Percentiles rank a stretch among this genome's conserved stretches.
These are phyloP conservation scores for Centropyge bicolor DNA, from an alignment of 2,797 vertebrate genomes.

Conservation along the genomic window DNA sequence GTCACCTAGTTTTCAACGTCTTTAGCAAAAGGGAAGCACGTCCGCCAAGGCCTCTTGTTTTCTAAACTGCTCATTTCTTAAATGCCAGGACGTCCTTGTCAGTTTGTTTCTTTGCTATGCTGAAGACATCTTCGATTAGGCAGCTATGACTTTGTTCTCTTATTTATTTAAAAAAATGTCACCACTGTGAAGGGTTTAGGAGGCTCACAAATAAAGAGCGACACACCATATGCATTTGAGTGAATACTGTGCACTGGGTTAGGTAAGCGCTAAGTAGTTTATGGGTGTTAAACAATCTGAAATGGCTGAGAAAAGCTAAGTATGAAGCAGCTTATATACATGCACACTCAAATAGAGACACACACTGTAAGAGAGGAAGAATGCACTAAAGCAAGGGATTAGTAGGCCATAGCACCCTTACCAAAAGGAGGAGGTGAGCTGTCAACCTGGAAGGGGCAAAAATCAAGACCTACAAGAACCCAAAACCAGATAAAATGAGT, in stretches of 20 bases:
- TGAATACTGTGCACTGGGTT: conserved; percentile 62
- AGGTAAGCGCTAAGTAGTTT: conserved; percentile 64
- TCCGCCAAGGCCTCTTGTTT: conserved; percentile 39
- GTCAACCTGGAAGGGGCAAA: conserved; percentile 99
- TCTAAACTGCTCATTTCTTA: conserved; percentile 49
- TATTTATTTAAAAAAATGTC: conserved; percentile 14
- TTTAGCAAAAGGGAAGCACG: conserved; percentile 55
- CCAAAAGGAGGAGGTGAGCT: conserved; percentile 98
- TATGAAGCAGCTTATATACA: conserved; percentile 66
- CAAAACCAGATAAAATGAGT: conserved; percentile 98
- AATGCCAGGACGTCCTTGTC: conserved; percentile 54
- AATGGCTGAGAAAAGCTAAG: conserved; percentile 57
- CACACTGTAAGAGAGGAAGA: conserved; percentile 73
- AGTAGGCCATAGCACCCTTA: conserved; percentile 93
- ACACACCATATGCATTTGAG: conserved; percentile 51
- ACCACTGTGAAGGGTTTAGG: conserved; percentile 32
- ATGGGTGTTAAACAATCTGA: conserved; percentile 69
- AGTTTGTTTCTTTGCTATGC: conserved; percentile 36
- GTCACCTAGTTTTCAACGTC: conserved; percentile 51
- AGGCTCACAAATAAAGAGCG: conserved; percentile 53
- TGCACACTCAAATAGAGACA: conserved; percentile 69
- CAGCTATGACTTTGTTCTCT: conserved; percentile 23
- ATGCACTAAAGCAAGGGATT: conserved; percentile 87
- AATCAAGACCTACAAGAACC: conserved; percentile 99
- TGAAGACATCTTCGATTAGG: conserved; percentile 23